Evolutionary conservation across 2,797 vertebrate species (phyloP), one percentile per base, ranked within the genome.

Genomic region (Melanotaenia trifasciata): DNA sequence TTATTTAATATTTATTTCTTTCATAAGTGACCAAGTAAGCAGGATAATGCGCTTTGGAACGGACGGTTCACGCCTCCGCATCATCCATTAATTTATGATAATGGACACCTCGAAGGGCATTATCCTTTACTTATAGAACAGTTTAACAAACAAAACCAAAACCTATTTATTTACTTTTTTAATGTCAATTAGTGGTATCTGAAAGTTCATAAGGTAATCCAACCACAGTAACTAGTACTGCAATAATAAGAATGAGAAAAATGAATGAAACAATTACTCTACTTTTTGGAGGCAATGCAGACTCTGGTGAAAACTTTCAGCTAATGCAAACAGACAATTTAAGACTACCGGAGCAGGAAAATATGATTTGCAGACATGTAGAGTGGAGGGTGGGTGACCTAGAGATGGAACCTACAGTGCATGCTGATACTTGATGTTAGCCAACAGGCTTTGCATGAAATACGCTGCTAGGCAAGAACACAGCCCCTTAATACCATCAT

Each of bases 351-450:
- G 84, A 77, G 81, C 68, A 81, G 85, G 83, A 76, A 53, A 79
- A 77, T 81, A 72, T 90, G 90, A 92, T 94, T 92, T 90, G 86
- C 85, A 84, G 87, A 70, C 82, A 80, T 77, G 68, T 74, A 90
- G 84, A 90, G 84, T 67, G 73, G 67, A 88, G 89, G 84, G 85
- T 57, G 80, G 86, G 84, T 92, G 92, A 92, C 92, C 90, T 90
- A 88, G 89, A 89, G 84, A 92, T 90, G 90, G 78, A 92, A 90
- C 90, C 84, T 86, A 58, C 84, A 75, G 85, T 91, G 93, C 91
- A 88, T 93, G 92, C 91, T 91, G 88, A 90, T 92, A 92, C 92
- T 91, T 92, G 92, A 92, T 86, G 91, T 93, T 87, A 90, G 89
- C 89, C 90, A 91, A 92, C 89, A 90, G 84, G 83, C 89, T 84